phyloP scores from a whole-genome alignment of 2,113 vertebrate species.

The Melanerpes aurifrons region DNA sequence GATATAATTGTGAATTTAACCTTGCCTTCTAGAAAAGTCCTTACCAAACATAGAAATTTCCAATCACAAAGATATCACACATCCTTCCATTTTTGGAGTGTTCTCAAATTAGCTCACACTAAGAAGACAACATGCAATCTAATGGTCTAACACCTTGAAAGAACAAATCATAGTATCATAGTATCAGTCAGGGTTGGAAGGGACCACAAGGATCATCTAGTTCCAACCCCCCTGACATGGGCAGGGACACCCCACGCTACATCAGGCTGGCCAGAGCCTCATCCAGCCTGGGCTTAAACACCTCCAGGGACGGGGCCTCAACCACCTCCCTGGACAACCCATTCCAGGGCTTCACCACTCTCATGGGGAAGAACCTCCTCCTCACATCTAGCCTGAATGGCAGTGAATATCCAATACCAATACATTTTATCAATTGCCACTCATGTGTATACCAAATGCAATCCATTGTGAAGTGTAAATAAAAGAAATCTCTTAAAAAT shows the following conservation, averaged over 20 bases:
- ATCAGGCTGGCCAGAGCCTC: too few species aligned
- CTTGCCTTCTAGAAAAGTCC: background rate
- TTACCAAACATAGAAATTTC: background rate
- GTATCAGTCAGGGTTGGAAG: too few species aligned
- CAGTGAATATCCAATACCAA: constrained; percentile 7
- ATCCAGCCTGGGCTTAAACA: too few species aligned
- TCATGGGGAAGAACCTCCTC: too few species aligned
- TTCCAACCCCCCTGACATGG: too few species aligned
- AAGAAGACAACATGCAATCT: background rate
- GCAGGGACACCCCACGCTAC: too few species aligned
- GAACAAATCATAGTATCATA: background rate
- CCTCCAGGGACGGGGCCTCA: too few species aligned
- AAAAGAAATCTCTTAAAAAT: constrained; percentile 67
- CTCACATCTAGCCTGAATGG: background rate
- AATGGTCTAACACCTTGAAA: background rate
- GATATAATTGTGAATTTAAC: background rate
- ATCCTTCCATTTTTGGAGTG: background rate
- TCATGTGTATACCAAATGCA: constrained; percentile 52
- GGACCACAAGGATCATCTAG: too few species aligned
- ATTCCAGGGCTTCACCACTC: too few species aligned
- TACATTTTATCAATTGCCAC: constrained; percentile 16
- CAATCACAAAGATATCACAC: background rate
- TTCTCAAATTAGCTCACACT: background rate
- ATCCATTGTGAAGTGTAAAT: constrained; percentile 54
- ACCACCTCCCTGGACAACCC: too few species aligned